Evolutionary conservation across 2,113 vertebrate species (phyloP).

Genomic region (Halcyon senegalensis): DNA sequence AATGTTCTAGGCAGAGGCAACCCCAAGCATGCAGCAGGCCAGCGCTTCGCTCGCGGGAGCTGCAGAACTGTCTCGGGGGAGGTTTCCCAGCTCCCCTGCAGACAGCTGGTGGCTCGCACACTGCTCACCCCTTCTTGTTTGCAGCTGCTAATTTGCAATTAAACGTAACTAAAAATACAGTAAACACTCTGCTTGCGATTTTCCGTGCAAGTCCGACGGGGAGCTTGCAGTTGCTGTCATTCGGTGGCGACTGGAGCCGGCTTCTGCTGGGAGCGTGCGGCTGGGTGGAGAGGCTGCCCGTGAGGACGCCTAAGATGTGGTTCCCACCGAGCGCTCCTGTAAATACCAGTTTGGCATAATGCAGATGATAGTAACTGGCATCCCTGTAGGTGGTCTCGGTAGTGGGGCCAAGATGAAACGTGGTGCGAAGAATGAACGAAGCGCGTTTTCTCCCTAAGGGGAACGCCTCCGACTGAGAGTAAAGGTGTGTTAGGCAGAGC

Average conservation of each 20-base stretch:
- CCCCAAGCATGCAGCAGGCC: rapidly evolving
- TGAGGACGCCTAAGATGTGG: constrained; percentile 53
- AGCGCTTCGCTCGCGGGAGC: rapidly evolving
- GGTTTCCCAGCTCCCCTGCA: neutral
- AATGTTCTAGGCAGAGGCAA: neutral
- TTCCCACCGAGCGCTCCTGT: neutral
- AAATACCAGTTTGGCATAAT: constrained; percentile 10
- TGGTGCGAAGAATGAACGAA: neutral
- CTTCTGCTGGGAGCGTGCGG: rapidly evolving
- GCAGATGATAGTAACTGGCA: constrained; percentile 4
- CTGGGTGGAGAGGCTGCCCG: constrained; percentile 1
- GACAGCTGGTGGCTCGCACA: neutral
- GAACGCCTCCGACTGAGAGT: neutral
- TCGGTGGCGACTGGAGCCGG: neutral
- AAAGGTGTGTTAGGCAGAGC: neutral
- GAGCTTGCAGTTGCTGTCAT: neutral
- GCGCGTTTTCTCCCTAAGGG: neutral
- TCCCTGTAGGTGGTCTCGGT: constrained; percentile 50
- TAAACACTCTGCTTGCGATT: neutral
- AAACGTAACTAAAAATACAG: neutral
- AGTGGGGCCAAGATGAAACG: neutral
- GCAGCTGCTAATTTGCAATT: constrained; percentile 47
- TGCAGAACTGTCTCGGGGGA: neutral
- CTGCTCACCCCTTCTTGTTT: neutral
- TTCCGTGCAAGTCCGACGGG: rapidly evolving